Conservation (phyloP, 2,797 vertebrate genomes). For the Crocidura indochinensis region DNA sequence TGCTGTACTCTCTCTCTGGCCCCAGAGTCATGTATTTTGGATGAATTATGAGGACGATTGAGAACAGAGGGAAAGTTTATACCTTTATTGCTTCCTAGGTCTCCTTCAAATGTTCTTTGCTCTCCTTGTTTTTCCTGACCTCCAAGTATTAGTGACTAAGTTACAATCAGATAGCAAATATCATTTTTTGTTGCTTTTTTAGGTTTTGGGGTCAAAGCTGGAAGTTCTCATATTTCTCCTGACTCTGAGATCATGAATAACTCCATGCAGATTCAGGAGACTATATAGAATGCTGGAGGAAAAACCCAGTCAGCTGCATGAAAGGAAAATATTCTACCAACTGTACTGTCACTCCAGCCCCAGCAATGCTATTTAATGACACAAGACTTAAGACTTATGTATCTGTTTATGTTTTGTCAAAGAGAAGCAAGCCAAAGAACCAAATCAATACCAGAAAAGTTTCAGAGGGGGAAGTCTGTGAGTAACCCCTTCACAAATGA, state of each 20-base stretch:
- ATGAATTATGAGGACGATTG: not conserved
- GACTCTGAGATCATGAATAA: no score
- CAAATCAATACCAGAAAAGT: slow-evolving; percentile 22
- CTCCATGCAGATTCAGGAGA: no score
- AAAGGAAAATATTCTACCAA: no score
- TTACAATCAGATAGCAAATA: not conserved
- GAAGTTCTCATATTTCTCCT: no score
- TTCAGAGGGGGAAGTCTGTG: slow-evolving; percentile 1
- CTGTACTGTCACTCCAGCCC: no score
- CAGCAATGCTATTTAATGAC: not conserved
- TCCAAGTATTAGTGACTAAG: not conserved
- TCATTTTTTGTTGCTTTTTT: no score
- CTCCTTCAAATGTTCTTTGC: not conserved
- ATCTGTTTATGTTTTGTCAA: not conserved
- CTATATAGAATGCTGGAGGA: no score
- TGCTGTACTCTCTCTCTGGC: no score
- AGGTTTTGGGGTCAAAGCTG: no score
- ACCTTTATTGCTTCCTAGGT: not conserved
- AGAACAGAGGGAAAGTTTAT: not conserved
- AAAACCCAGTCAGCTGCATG: no score
- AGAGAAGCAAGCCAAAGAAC: not conserved
- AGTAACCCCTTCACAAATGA: not conserved
- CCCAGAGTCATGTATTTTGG: no score
- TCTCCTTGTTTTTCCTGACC: not conserved
- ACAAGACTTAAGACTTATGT: not conserved